Percentiles rank a stretch among this genome's conserved stretches.
Evolutionary conservation across 2,888 invertebrate genomes (phyloP).

Genomic region (Acronicta psi): DNA sequence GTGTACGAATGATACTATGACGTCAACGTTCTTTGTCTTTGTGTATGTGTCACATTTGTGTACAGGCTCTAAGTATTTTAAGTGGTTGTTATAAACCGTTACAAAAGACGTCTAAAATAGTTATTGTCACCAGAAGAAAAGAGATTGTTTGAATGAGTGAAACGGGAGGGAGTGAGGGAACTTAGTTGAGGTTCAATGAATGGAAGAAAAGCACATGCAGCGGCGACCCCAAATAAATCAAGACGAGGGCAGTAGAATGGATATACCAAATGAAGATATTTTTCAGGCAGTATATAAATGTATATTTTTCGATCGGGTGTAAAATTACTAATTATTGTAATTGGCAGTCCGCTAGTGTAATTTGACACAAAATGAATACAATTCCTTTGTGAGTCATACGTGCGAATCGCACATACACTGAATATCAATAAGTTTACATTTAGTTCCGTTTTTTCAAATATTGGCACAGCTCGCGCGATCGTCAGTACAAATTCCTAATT

Average conservation of each 20-base stretch:
- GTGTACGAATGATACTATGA: conserved; percentile 33
- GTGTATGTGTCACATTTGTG: conserved; percentile 28
- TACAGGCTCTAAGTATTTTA: too few species aligned
- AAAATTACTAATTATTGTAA: conserved; percentile 21
- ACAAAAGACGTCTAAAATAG: too few species aligned
- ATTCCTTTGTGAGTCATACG: conserved; percentile 48
- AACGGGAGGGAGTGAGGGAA: too few species aligned
- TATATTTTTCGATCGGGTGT: background rate
- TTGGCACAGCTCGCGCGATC: conserved; percentile 25
- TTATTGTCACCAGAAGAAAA: too few species aligned
- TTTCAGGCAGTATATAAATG: background rate
- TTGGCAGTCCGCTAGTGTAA: conserved; percentile 33
- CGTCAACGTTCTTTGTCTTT: conserved; percentile 40
- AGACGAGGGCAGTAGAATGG: too few species aligned
- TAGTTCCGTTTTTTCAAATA: conserved; percentile 47
- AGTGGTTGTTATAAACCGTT: too few species aligned
- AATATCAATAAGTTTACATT: conserved; percentile 46
- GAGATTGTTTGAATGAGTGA: too few species aligned
- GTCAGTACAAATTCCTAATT: conserved; percentile 19
- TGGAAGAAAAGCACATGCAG: too few species aligned
- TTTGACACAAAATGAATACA: conserved; percentile 42
- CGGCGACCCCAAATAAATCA: too few species aligned
- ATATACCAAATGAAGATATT: too few species aligned
- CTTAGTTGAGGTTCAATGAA: too few species aligned
- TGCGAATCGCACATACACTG: conserved; percentile 31